phyloP scores from a whole-genome alignment of 1,140 invertebrate genomes.

The Battus philenor region DNA sequence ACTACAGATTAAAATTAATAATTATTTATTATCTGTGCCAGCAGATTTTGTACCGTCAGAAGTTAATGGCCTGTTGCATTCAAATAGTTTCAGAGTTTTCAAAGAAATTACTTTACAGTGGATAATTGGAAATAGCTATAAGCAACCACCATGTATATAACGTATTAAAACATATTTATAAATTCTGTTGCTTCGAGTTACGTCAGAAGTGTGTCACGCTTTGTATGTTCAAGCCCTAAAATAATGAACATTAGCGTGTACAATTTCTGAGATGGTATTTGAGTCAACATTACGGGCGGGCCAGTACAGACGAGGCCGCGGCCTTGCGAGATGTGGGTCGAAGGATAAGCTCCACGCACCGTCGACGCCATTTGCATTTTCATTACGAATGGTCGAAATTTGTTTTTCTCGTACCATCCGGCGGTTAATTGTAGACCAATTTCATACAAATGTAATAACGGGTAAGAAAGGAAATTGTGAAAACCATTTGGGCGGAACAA shows the following conservation, averaged over 20 bases:
- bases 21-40: no score
- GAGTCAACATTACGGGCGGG: conserved; percentile 12
- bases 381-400: conserved; percentile 50
- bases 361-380: conserved; percentile 63
- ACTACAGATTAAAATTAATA: no score
- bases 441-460: conserved; percentile 33
- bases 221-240: no score
- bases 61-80: no score
- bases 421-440: conserved; percentile 52
- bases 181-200: no score
- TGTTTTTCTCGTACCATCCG: conserved; percentile 37
- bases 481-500: conserved; percentile 15
- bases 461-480: conserved; percentile 40
- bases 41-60: no score
- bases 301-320: conserved; percentile 35
- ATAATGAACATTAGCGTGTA: conserved; percentile 11
- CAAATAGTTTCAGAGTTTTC: no score
- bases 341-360: conserved; percentile 67
- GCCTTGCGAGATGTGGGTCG: conserved; percentile 69
- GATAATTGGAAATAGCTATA: no score
- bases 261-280: conserved; percentile 16
- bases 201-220: neutral
- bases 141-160: no score
- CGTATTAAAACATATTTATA: no score
- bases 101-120: no score